These are phyloP conservation scores for Phaethon lepturus DNA, from an alignment of 2,113 vertebrate species.

Conservation along the genomic window DNA sequence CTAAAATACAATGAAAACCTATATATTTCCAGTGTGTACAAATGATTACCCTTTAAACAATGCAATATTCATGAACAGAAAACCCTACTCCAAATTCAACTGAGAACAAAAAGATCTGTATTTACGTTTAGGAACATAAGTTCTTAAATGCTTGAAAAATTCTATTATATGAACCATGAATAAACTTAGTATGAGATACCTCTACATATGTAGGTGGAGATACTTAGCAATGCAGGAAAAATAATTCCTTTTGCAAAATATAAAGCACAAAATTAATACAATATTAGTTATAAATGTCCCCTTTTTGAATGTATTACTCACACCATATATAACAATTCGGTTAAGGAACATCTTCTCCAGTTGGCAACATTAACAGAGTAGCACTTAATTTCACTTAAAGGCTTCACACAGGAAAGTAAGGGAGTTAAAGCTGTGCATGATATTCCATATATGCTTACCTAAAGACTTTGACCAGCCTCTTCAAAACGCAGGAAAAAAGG, in stretches of 20 bases:
- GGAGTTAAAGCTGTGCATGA: background rate
- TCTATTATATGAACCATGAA: background rate
- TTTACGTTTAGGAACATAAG: background rate
- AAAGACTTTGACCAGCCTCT: background rate
- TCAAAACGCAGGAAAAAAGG: background rate
- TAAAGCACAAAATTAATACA: background rate
- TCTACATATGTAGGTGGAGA: background rate
- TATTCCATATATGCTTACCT: background rate
- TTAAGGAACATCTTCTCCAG: background rate
- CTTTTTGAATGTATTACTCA: background rate
- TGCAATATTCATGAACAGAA: slow-evolving; percentile 28
- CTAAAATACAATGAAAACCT: background rate
- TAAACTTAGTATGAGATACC: background rate
- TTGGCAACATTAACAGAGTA: background rate
- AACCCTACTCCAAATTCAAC: background rate
- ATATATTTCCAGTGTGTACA: background rate
- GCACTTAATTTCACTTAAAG: background rate
- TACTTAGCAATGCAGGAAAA: background rate
- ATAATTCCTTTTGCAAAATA: background rate
- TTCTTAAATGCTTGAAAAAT: slow-evolving; percentile 6
- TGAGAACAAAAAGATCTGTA: background rate
- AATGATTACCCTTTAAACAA: slow-evolving; percentile 24
- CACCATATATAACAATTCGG: background rate
- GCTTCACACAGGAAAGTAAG: background rate
- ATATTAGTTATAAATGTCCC: background rate